Conservation (phyloP, 2,888 invertebrate genomes). For the Sclerodermus sp. region DNA sequence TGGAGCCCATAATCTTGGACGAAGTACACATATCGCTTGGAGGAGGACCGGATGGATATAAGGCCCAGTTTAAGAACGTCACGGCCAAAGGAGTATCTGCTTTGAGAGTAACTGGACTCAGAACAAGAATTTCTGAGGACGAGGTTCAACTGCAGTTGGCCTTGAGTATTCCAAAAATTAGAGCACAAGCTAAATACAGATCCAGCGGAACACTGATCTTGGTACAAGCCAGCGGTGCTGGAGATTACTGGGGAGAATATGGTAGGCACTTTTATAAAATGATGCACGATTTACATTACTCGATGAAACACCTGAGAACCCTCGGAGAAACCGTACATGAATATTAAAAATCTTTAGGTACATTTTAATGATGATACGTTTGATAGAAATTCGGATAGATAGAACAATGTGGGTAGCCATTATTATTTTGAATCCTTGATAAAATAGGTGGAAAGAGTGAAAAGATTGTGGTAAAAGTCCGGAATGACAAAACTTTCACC, state of each 20-base stretch:
- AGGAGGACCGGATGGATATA: constrained; percentile 79
- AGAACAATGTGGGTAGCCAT: no score
- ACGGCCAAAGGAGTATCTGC: constrained; percentile 81
- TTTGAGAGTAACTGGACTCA: constrained; percentile 76
- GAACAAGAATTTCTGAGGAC: constrained; percentile 64
- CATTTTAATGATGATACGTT: no score
- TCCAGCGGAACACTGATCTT: constrained; percentile 79
- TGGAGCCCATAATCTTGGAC: constrained; percentile 81
- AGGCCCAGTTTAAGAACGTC: constrained; percentile 78
- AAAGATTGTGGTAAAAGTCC: no score
- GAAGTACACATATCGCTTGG: constrained; percentile 80
- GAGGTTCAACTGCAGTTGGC: constrained; percentile 81
- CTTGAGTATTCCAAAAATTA: constrained; percentile 77
- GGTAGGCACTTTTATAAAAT: constrained; percentile 59
- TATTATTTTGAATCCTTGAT: no score
- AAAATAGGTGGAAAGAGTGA: no score
- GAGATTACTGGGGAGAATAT: constrained; percentile 89
- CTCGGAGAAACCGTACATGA: no score
- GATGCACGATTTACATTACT: background rate
- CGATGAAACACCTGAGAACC: no score
- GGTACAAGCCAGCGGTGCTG: constrained; percentile 81
- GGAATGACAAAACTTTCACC: no score
- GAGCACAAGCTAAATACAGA: constrained; percentile 76
- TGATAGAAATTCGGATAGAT: no score
- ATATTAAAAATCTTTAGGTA: no score